Evolutionary conservation across 2,888 invertebrate genomes (phyloP).

Genomic region (Trilocha varians): DNA sequence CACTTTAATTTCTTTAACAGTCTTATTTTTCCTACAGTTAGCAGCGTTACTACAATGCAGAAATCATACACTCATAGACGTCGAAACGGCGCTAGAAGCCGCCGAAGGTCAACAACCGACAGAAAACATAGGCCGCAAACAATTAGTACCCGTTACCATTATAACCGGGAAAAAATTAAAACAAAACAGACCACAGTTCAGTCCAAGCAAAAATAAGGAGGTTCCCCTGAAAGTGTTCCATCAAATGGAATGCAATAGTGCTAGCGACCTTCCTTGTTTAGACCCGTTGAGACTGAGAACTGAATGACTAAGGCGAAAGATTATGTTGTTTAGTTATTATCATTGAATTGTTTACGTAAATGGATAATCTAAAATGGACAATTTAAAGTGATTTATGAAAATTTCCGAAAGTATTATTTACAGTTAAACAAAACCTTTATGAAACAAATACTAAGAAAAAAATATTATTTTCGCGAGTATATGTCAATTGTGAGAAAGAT

Average conservation of each 20-base stretch:
- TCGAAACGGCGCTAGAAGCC: constrained; percentile 68
- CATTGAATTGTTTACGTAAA: constrained; percentile 20
- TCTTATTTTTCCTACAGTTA: constrained; percentile 29
- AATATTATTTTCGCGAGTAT: too few relatives aligned
- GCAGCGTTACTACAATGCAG: constrained; percentile 56
- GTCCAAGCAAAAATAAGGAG: constrained; percentile 41
- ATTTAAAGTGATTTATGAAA: too few relatives aligned
- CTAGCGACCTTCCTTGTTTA: constrained; percentile 46
- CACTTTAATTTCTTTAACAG: too few relatives aligned
- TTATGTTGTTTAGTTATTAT: constrained; percentile 47
- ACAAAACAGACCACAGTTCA: constrained; percentile 16
- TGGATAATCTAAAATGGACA: too few relatives aligned
- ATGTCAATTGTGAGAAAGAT: too few relatives aligned
- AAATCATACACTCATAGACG: constrained; percentile 61
- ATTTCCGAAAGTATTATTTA: too few relatives aligned
- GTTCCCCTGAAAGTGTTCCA: constrained; percentile 59
- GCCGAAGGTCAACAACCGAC: constrained; percentile 48
- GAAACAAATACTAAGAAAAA: too few relatives aligned
- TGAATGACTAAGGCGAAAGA: constrained; percentile 52
- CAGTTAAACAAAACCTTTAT: too few relatives aligned
- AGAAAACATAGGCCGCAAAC: constrained; percentile 33
- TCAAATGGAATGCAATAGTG: constrained; percentile 39
- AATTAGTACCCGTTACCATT: constrained; percentile 42
- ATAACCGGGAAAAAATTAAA: constrained; percentile 14
- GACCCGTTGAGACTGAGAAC: constrained; percentile 56